Base-by-base conservation (phyloP, 2,888 invertebrate genomes). In the Dione vanillae region DNA sequence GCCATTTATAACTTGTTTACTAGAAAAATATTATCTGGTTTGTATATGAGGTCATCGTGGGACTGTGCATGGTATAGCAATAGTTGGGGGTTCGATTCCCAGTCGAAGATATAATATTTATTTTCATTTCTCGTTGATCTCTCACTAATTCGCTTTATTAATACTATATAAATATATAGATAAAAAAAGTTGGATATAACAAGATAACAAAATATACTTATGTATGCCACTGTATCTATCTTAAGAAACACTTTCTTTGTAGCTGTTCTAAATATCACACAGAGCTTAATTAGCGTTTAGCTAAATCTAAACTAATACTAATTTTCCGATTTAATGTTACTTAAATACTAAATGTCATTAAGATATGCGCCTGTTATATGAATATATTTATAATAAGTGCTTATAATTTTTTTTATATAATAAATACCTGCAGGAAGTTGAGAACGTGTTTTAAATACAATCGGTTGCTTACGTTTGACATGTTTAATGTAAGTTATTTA, bases 391-490 rank as follows among this genome's bases (percentile, higher is more conserved):
- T 56, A 14, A 27, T 51, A n/a, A 65, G 9, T 43, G 27, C 54
- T 49, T 49, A 67, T 16, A 51, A n/a, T 20, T 49, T 51, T 67
- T 58, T 52, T 27, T 10, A 27, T 67, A 47, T 62, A 61, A 61
- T 37, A n/a, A 47, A 19, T 40, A 27, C 19, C n/a, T 51, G 49
- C 67, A 59, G 67, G 67, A 67, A 67, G 16, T 41, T 27, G 35
- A 43, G 37, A 49, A 67, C 67, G 67, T 59, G 67, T 59, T 49
- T 67, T n/a, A 11, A 67, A 67, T 67, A 59, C 45, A 45, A 58
- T 49, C 49, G 37, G 62, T 62, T 62, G 37, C 1, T 61, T 45
- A 47, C 47, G 12, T 16, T 62, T 62, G 62, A 35, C 62, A 49
- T 62, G 62, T 45, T 19, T 49, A 27, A 27, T 27, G 27, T 27